Conservation (phyloP, 2,888 invertebrate species). For the Ormyrus rosae region DNA sequence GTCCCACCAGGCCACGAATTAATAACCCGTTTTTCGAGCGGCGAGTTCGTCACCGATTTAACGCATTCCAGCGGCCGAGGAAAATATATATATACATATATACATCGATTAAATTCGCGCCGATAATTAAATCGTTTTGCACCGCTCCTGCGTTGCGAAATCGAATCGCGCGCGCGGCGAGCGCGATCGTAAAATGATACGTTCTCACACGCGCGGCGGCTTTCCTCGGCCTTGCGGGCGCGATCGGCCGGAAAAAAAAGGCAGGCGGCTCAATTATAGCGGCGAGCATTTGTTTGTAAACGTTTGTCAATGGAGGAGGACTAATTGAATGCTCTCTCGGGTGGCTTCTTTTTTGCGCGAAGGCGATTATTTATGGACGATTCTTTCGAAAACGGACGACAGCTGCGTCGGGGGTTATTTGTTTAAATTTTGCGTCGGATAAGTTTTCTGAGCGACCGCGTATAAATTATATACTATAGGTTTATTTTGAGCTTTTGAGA, state of each 20-base stretch:
- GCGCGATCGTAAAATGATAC: conserved; percentile 46
- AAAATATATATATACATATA: too few species aligned
- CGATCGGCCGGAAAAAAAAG: conserved; percentile 32
- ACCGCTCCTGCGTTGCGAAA: conserved; percentile 27
- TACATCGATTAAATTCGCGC: background rate
- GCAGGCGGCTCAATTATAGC: conserved; percentile 43
- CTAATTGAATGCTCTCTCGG: conserved; percentile 20
- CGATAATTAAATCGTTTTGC: conserved; percentile 45
- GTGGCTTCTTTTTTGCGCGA: background rate
- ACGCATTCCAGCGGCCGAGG: too few species aligned
- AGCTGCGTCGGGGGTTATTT: too few species aligned
- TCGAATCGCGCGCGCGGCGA: conserved; percentile 1
- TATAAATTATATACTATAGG: too few species aligned
- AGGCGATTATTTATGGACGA: too few species aligned
- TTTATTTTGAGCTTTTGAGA: too few species aligned
- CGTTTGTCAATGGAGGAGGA: conserved; percentile 14
- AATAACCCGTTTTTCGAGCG: too few species aligned
- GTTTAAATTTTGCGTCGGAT: too few species aligned
- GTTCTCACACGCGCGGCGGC: conserved; percentile 49
- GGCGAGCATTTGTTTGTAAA: conserved; percentile 34
- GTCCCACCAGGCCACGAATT: too few species aligned
- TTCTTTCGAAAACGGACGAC: too few species aligned
- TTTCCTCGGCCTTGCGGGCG: conserved; percentile 41
- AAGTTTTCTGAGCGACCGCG: too few species aligned
- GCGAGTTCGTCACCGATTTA: too few species aligned